phyloP scores from a whole-genome alignment of 2,888 invertebrate genomes.

The Eupithecia subfuscata region DNA sequence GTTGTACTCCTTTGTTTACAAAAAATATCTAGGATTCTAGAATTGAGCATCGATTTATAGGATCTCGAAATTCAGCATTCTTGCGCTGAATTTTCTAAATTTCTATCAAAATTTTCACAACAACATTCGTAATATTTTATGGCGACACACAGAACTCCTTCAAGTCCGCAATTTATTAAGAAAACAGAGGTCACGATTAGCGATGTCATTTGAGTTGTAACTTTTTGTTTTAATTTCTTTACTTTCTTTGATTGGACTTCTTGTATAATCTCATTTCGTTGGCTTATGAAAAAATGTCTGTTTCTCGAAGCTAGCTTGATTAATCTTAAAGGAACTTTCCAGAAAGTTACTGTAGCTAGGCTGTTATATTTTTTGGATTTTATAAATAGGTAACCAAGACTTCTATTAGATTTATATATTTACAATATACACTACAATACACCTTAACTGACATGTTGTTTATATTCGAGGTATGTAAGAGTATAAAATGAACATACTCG shows the following conservation, averaged over 20 bases:
- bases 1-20: background rate
- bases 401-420: too few relatives aligned
- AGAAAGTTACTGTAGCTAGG: background rate
- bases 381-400: too few relatives aligned
- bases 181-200: constrained; percentile 47
- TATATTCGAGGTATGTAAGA: too few relatives aligned
- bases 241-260: constrained; percentile 36
- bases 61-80: background rate
- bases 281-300: constrained; percentile 12
- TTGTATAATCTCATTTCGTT: constrained; percentile 15
- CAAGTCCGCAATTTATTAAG: constrained; percentile 52
- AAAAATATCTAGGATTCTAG: background rate
- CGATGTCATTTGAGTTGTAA: constrained; percentile 29
- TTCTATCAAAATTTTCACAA: background rate
- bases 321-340: background rate
- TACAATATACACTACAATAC: too few relatives aligned
- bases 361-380: background rate
- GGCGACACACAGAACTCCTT: background rate
- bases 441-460: too few relatives aligned
- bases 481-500: too few relatives aligned
- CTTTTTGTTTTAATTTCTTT: constrained; percentile 36
- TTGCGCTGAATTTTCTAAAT: background rate
- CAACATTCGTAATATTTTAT: background rate
- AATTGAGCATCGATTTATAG: background rate
- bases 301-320: constrained; percentile 6